Conservation (phyloP, 2,888 invertebrate species). For the Diarsia dahlii region DNA sequence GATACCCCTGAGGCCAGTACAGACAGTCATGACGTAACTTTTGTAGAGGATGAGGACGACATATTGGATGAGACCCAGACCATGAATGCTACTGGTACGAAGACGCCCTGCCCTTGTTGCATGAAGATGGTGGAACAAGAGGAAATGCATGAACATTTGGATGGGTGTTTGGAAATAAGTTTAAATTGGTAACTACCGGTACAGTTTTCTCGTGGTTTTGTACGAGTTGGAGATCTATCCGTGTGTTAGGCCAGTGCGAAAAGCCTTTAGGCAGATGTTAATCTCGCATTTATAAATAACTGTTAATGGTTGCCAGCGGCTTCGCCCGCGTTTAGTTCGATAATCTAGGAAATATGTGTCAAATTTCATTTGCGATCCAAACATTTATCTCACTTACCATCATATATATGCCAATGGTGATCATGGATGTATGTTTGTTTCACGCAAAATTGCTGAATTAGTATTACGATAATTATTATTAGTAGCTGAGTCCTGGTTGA, state of each 20-base stretch:
- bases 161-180: conserved; percentile 79
- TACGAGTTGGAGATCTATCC: not conserved
- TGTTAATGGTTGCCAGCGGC: not conserved
- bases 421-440: not conserved
- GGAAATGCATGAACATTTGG: conserved; percentile 92
- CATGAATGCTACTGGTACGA: conserved; percentile 86
- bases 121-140: conserved; percentile 86
- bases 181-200: not conserved
- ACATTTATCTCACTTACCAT: not conserved
- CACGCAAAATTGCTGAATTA: not conserved
- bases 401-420: not conserved
- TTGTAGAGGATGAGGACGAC: conserved; percentile 79
- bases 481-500: not conserved
- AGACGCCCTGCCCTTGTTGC: conserved; percentile 92
- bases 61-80: conserved; percentile 80
- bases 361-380: not conserved
- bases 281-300: not conserved
- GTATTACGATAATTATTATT: not conserved
- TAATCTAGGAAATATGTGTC: not conserved
- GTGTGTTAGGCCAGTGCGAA: not conserved
- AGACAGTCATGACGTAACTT: conserved; percentile 72
- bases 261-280: not conserved
- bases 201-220: too few species aligned
- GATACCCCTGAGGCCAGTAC: conserved; percentile 78
- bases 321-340: not conserved